These are phyloP conservation scores for Drosophila eugracilis DNA, from an alignment of 1,140 invertebrate genomes.

Conservation along the genomic window DNA sequence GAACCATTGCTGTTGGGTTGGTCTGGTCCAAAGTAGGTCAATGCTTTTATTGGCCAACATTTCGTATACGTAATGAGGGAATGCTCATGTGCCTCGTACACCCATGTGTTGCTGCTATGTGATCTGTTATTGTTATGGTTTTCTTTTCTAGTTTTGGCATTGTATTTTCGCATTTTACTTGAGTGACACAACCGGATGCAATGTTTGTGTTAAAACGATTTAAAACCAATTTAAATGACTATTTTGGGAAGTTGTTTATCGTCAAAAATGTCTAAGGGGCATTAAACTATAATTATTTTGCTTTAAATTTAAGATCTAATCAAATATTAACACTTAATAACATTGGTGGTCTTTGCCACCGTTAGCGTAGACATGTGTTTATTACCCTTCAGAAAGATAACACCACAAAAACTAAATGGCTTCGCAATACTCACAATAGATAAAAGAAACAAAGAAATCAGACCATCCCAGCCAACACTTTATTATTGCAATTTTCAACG, in stretches of 20 bases:
- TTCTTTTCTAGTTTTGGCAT: constrained; percentile 18
- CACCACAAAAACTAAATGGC: not conserved
- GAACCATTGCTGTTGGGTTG: constrained; percentile 6
- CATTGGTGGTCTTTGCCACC: too few relatives aligned
- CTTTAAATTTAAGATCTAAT: too few relatives aligned
- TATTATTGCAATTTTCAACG: constrained; percentile 34
- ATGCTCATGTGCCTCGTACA: constrained; percentile 5
- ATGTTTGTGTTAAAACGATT: constrained; percentile 1
- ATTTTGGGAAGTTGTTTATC: too few relatives aligned
- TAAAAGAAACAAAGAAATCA: constrained; percentile 24
- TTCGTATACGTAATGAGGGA: constrained; percentile 32
- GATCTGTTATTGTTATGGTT: constrained; percentile 39
- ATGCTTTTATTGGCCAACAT: constrained; percentile 38
- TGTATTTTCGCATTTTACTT: constrained; percentile 24
- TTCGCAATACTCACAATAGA: constrained; percentile 4
- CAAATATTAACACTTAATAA: too few relatives aligned
- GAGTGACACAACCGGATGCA: constrained; percentile 16
- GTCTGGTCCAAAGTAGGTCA: constrained; percentile 39
- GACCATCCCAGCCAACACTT: constrained; percentile 13
- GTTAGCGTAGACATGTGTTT: not conserved
- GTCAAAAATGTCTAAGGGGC: too few relatives aligned
- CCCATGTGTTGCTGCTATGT: constrained; percentile 40
- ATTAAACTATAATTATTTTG: too few relatives aligned
- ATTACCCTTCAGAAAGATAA: not conserved
- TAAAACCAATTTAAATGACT: not conserved